Base-by-base conservation (phyloP, 2,113 vertebrate species). In the Callionymus lyra region DNA sequence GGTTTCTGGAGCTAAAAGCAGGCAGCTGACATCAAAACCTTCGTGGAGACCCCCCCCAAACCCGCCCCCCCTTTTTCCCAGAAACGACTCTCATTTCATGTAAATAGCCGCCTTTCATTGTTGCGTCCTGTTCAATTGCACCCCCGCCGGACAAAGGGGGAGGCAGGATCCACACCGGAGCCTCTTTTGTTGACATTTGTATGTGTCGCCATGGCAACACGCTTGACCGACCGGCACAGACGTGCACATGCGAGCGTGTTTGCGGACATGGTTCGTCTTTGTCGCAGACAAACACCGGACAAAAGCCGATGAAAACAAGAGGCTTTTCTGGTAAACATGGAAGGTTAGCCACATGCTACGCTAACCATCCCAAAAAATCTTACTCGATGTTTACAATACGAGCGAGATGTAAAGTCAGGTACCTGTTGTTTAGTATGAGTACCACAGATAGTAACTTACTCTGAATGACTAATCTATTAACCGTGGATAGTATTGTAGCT, bases 1-100 rank as follows among this genome's bases (percentile, higher is more conserved):
- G 68, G 68, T 77, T 80, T 78, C 65, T 73, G 56, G 16, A 57
- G 55, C 76, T 79, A 76, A 77, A 77, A 72, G 71, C 69, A 67
- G 46, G 44, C 59, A 54, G 60, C 67, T 60, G 71, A 82, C 71
- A 76, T 79, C 59, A 76, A 77, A 80, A 76, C 73, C 76, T 69
- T 76, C 61, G 53, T 55, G 68, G 67, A 64, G 58, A 64, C 8
- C 70, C 72, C n/a, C n/a, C n/a, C n/a, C n/a, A n/a, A n/a, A n/a
- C n/a, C n/a, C n/a, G n/a, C n/a, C n/a, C n/a, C n/a, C n/a, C 63
- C 58, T 44, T 58, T 66, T 77, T 76, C 72, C 65, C 67, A 72
- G 73, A 77, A 77, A 67, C 43, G 10, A 54, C 73, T 79, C 72
- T 69, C 14, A 47, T 76, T 78, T 76, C 73, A 73, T 66, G 63